These are phyloP conservation scores for Pantherophis alleghaniensis DNA, from an alignment of 2,797 vertebrate species.

Conservation along the genomic window DNA sequence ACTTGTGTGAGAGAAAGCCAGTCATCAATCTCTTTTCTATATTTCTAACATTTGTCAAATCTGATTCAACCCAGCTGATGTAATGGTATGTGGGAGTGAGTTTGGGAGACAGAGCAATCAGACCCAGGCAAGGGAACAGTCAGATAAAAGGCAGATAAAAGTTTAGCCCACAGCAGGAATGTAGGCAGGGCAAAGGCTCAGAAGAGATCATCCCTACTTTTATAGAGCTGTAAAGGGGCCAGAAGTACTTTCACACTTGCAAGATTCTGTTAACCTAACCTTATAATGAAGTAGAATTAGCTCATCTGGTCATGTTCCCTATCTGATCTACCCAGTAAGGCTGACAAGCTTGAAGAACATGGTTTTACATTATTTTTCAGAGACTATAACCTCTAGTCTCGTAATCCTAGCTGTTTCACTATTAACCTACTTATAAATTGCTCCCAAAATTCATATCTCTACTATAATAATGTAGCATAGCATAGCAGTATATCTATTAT, in stretches of 20 bases:
- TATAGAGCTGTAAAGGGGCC: neutral
- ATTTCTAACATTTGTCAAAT: neutral
- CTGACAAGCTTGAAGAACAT: neutral
- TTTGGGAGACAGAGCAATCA: neutral
- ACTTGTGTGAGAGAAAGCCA: neutral
- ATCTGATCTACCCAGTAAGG: neutral
- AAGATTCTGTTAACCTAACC: neutral
- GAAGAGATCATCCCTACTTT: neutral
- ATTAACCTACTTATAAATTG: conserved; percentile 3
- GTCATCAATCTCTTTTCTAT: neutral
- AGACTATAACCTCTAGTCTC: neutral
- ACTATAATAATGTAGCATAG: neutral
- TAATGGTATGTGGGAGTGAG: neutral
- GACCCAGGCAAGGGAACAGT: neutral
- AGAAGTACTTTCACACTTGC: neutral
- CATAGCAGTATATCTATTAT: neutral
- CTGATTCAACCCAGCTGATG: neutral
- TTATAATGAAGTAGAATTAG: neutral
- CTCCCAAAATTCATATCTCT: neutral
- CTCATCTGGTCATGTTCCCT: neutral
- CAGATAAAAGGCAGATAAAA: neutral
- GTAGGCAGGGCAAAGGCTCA: neutral
- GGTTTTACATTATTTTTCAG: neutral
- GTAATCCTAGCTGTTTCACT: neutral
- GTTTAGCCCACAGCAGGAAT: neutral